phyloP scores from a whole-genome alignment of 2,888 invertebrate species.

The Hedya salicella region DNA sequence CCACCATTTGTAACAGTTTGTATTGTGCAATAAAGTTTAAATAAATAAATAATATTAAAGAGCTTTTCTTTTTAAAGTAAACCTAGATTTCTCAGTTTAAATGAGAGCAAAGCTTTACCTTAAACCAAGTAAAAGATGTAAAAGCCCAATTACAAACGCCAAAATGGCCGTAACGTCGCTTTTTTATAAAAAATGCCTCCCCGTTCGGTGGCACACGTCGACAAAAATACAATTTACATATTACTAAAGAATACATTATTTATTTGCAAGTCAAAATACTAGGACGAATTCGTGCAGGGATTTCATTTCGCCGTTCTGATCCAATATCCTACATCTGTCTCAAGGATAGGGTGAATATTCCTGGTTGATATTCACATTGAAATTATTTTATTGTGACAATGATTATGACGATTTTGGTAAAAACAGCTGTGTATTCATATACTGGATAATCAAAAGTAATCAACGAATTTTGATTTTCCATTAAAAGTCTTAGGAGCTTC shows the following conservation, averaged over 20 bases:
- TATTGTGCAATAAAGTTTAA: no score
- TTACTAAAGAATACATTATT: slow-evolving; percentile 24
- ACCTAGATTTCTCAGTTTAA: no score
- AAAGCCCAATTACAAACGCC: neutral
- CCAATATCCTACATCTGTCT: slow-evolving; percentile 25
- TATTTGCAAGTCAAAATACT: slow-evolving; percentile 33
- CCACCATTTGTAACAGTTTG: no score
- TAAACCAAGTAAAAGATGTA: neutral
- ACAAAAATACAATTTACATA: slow-evolving; percentile 25
- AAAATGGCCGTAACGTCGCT: neutral
- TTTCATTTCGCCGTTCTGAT: slow-evolving; percentile 17
- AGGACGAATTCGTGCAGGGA: slow-evolving; percentile 11
- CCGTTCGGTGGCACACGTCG: neutral
- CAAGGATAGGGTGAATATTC: neutral
- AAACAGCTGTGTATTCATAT: no score
- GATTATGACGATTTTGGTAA: neutral
- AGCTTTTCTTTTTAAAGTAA: no score
- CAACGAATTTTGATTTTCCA: no score
- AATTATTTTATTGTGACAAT: slow-evolving; percentile 27
- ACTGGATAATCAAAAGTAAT: no score
- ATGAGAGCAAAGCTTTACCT: no score
- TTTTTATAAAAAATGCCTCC: neutral
- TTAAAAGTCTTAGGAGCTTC: no score
- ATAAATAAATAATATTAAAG: no score
- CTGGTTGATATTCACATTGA: slow-evolving; percentile 15